These are phyloP conservation scores for Lutjanus argentimaculatus DNA, from an alignment of 2,797 vertebrate species.

Conservation along the genomic window DNA sequence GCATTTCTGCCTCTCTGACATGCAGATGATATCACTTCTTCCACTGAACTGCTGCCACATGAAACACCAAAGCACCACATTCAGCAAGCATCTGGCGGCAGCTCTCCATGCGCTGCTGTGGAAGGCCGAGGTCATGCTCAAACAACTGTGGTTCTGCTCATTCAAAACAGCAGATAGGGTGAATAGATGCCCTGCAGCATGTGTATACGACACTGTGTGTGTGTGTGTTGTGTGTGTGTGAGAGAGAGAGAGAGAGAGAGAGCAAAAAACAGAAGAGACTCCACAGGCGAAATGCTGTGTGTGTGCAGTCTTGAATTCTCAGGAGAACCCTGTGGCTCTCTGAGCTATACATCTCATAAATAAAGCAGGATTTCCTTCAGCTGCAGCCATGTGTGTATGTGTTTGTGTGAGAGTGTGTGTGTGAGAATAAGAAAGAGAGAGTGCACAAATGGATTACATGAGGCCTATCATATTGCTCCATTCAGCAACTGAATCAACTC, in stretches of 20 bases:
- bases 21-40: constrained; percentile 63
- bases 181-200: constrained; percentile 63
- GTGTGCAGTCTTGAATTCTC: constrained; percentile 66
- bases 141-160: constrained; percentile 50
- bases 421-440: neutral
- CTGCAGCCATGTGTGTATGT: constrained; percentile 40
- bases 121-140: constrained; percentile 44
- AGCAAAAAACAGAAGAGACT: constrained; percentile 37
- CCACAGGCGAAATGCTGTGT: constrained; percentile 65
- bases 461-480: constrained; percentile 64
- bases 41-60: constrained; percentile 47
- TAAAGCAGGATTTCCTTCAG: constrained; percentile 76
- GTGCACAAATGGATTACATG: constrained; percentile 64
- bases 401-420: constrained; percentile 4
- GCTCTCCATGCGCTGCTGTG: constrained; percentile 21
- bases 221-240: constrained; percentile 20
- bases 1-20: constrained; percentile 48
- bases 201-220: constrained; percentile 22
- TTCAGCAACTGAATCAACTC: constrained; percentile 62
- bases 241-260: neutral
- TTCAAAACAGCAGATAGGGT: constrained; percentile 58
- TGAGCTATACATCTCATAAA: constrained; percentile 78
- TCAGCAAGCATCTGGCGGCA: constrained; percentile 42
- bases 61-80: constrained; percentile 40
- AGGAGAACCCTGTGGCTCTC: constrained; percentile 68